phyloP scores from a whole-genome alignment of 2,113 vertebrate genomes.

The Nesoenas mayeri region DNA sequence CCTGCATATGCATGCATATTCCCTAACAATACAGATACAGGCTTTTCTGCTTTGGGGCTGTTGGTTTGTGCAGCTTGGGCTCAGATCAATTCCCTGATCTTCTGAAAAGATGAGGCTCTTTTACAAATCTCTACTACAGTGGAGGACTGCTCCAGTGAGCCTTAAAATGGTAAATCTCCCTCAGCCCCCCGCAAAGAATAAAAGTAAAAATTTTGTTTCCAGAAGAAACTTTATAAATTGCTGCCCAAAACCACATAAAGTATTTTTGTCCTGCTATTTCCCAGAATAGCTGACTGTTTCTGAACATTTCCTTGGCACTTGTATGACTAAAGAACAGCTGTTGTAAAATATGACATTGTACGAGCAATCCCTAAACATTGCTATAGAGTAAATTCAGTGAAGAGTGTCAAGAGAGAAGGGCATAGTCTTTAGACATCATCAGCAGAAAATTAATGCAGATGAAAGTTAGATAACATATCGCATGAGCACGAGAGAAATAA shows the following conservation, averaged over 20 bases:
- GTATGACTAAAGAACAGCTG: slow-evolving; percentile 37
- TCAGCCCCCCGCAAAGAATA: not conserved
- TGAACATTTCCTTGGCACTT: slow-evolving; percentile 20
- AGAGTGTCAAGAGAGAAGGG: slow-evolving; percentile 23
- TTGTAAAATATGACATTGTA: slow-evolving; percentile 18
- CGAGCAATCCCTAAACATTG: slow-evolving; percentile 7
- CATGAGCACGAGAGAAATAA: not conserved
- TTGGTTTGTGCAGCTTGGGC: not conserved
- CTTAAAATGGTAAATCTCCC: not conserved
- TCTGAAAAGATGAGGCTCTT: not conserved
- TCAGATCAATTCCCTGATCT: not conserved
- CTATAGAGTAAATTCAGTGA: slow-evolving; percentile 1
- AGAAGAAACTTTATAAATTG: not conserved
- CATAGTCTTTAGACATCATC: not conserved
- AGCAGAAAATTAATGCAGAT: slow-evolving; percentile 41
- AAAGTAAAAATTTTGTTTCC: not conserved
- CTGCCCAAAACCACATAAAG: not conserved
- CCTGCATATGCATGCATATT: not conserved
- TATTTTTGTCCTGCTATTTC: not conserved
- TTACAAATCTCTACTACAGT: not conserved
- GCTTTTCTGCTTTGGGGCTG: not conserved
- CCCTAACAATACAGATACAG: not conserved
- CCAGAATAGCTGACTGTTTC: not conserved
- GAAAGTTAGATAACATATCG: not conserved
- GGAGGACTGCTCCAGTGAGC: not conserved